Conservation (phyloP, 2,113 vertebrate genomes). For the Dicentrarchus labrax region DNA sequence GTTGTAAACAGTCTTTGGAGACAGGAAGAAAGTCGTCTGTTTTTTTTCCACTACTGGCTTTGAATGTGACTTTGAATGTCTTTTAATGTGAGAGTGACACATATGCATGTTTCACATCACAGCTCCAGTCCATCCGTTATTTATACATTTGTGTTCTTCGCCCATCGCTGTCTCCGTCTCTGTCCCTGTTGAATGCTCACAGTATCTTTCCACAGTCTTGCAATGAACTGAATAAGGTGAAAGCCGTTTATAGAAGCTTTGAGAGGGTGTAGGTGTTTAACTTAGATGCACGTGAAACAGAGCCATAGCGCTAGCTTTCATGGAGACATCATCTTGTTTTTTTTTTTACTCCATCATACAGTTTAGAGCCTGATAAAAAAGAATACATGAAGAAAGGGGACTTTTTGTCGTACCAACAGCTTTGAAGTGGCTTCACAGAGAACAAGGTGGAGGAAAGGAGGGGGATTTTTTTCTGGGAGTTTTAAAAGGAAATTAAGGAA, state of each 20-base stretch:
- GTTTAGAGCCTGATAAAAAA: constrained; percentile 32
- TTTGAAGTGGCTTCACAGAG: constrained; percentile 70
- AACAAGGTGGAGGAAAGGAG: constrained; percentile 57
- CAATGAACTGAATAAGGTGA: constrained; percentile 37
- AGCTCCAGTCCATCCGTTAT: constrained; percentile 55
- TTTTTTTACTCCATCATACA: constrained; percentile 10
- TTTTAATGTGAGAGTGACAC: constrained; percentile 56
- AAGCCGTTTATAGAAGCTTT: constrained; percentile 56
- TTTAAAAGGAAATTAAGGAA: constrained; percentile 54
- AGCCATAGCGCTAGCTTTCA: constrained; percentile 23
- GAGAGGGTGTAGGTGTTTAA: constrained; percentile 46
- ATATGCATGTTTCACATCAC: constrained; percentile 51
- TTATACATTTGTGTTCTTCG: constrained; percentile 32
- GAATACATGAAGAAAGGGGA: constrained; percentile 12
- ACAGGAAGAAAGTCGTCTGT: constrained; percentile 59
- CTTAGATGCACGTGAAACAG: constrained; percentile 31
- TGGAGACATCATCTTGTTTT: constrained; percentile 37
- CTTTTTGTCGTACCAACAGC: constrained; percentile 81
- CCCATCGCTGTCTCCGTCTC: constrained; percentile 22
- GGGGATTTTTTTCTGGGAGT: constrained; percentile 4
- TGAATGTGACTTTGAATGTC: constrained; percentile 50
- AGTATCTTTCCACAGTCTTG: constrained; percentile 56
- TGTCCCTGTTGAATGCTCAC: constrained; percentile 27
- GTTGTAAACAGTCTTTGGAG: constrained; percentile 76
- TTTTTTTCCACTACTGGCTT: constrained; percentile 48